These are phyloP conservation scores for Amazona vittata DNA, from an alignment of 2,113 vertebrate genomes.

Conservation along the genomic window DNA sequence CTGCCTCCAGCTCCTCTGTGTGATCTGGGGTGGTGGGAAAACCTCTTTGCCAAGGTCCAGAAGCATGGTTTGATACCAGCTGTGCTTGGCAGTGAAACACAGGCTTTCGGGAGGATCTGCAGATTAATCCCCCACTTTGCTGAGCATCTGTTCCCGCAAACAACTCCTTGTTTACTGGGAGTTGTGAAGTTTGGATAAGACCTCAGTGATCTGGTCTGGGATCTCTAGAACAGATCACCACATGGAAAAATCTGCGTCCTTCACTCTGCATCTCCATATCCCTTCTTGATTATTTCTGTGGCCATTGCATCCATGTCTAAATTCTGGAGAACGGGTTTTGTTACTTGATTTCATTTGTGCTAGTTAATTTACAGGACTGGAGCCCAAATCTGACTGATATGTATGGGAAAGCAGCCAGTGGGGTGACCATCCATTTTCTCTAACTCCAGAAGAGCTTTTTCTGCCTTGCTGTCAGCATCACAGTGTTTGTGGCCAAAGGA, in stretches of 20 bases:
- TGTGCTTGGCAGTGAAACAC: conserved; percentile 28
- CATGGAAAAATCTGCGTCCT: background rate
- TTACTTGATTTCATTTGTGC: background rate
- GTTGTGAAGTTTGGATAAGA: conserved; percentile 29
- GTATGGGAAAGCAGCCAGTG: background rate
- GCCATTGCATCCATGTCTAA: background rate
- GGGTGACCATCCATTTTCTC: background rate
- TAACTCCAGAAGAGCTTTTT: background rate
- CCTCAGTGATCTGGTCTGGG: background rate
- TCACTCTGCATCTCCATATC: background rate
- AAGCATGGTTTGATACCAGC: background rate
- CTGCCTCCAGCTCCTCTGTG: background rate
- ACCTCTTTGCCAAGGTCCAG: conserved; percentile 32
- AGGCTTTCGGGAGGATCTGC: conserved; percentile 61
- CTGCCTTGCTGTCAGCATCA: background rate
- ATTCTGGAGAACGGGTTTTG: background rate
- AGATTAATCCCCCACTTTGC: conserved; percentile 61
- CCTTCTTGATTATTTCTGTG: background rate
- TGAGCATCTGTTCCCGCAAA: conserved; percentile 56
- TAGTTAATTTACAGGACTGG: background rate
- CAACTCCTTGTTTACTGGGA: conserved; percentile 7
- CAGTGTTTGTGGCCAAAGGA: background rate
- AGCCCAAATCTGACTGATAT: background rate
- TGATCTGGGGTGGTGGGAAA: background rate
- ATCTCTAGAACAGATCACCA: background rate